phyloP scores from a whole-genome alignment of 2,888 invertebrate genomes.

The Abrostola tripartita region DNA sequence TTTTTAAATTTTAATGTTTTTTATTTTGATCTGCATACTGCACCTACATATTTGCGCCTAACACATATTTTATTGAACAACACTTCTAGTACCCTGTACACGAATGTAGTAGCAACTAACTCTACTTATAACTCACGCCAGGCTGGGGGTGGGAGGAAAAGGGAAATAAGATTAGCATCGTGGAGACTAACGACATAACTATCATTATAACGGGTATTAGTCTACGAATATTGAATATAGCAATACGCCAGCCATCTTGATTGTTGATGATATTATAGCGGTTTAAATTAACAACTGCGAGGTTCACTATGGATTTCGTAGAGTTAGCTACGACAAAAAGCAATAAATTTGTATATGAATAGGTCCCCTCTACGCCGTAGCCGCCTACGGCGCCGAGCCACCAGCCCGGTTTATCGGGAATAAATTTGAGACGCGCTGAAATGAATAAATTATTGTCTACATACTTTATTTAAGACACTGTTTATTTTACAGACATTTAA shows the following conservation, averaged over 20 bases:
- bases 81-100: neutral
- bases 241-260: neutral
- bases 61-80: no score
- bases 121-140: neutral
- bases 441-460: neutral
- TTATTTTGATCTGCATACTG: no score
- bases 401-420: constrained; percentile 2
- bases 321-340: neutral
- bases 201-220: neutral
- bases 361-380: neutral
- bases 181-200: neutral
- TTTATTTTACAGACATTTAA: no score
- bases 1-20: no score
- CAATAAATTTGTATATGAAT: constrained; percentile 7
- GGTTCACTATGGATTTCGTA: constrained; percentile 4
- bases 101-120: neutral
- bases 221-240: constrained; percentile 1
- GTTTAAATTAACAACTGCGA: neutral
- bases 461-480: neutral
- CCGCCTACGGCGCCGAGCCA: constrained; percentile 3
- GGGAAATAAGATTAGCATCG: neutral
- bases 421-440: constrained; percentile 3
- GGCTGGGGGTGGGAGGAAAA: neutral
- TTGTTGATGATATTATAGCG: constrained; percentile 5
- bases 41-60: no score